These are phyloP conservation scores for Crotalus viridis DNA, from an alignment of 2,113 vertebrate species.

Conservation along the genomic window DNA sequence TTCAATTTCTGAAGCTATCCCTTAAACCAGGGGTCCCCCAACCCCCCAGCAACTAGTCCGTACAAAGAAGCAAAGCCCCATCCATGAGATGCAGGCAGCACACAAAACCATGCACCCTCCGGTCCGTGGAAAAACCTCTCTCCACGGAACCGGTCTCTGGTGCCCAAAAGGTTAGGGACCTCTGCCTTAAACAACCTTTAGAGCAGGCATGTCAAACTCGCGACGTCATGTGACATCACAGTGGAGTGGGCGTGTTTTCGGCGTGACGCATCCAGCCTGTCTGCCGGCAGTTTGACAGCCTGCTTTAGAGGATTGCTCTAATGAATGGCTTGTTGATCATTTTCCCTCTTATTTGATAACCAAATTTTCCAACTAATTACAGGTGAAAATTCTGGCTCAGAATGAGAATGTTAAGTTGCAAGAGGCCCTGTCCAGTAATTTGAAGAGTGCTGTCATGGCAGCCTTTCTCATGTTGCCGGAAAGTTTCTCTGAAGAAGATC, in stretches of 20 bases:
- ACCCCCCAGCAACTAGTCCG: no score
- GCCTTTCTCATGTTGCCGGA: constrained; percentile 95
- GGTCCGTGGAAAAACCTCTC: no score
- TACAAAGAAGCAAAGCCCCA: no score
- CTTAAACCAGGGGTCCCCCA: not conserved
- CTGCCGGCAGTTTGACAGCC: no score
- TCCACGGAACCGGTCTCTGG: no score
- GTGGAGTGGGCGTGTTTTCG: fast-evolving
- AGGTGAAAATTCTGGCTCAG: constrained; percentile 90
- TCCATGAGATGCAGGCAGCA: no score
- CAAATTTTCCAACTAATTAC: constrained; percentile 37
- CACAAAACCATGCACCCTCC: no score
- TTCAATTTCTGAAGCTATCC: not conserved
- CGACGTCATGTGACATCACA: no score
- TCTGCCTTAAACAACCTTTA: not conserved
- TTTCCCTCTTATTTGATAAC: not conserved
- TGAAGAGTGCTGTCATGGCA: constrained; percentile 88
- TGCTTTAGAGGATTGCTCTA: not conserved
- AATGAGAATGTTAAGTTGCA: constrained; percentile 79
- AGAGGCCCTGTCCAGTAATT: constrained; percentile 81
- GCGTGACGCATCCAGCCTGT: no score
- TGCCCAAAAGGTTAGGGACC: no score
- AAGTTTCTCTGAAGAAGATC: constrained; percentile 91
- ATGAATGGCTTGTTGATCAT: not conserved
- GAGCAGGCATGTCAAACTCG: not conserved